These are phyloP conservation scores for Meghimatium bilineatum DNA, from an alignment of 2,888 invertebrate species.

Conservation along the genomic window DNA sequence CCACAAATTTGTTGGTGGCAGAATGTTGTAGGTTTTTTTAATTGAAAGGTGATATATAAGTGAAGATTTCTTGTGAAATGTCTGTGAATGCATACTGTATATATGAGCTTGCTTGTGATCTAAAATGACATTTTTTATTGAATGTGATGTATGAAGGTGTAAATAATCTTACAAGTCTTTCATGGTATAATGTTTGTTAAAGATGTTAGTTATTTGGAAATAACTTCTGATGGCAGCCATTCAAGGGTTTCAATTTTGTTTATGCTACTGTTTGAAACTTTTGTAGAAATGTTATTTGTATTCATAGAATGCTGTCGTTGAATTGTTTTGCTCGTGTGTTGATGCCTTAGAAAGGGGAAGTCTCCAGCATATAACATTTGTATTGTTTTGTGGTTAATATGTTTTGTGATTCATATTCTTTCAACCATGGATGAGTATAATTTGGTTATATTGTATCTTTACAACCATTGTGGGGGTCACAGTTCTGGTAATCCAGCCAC, in stretches of 20 bases:
- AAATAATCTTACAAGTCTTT: neutral
- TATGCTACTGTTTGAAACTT: neutral
- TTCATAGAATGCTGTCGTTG: neutral
- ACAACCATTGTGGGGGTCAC: too few relatives aligned
- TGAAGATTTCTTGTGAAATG: neutral
- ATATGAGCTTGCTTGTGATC: neutral
- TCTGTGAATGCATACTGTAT: neutral
- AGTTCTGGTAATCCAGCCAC: too few relatives aligned
- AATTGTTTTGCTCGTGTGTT: neutral
- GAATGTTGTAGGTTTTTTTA: neutral
- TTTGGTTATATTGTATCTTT: too few relatives aligned
- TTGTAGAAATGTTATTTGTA: neutral
- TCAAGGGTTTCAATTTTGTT: neutral
- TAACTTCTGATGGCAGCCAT: slow-evolving; percentile 22
- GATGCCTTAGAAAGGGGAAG: neutral
- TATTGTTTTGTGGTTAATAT: too few relatives aligned
- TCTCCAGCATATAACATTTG: too few relatives aligned
- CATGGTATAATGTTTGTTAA: neutral
- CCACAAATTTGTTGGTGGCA: neutral
- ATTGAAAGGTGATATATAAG: neutral
- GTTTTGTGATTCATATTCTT: too few relatives aligned
- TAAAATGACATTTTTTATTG: neutral
- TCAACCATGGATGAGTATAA: too few relatives aligned
- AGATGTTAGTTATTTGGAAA: neutral
- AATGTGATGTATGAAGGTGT: neutral